Evolutionary conservation across 2,797 vertebrate species (phyloP).

Genomic region (Phrynocephalus guinanensis): DNA sequence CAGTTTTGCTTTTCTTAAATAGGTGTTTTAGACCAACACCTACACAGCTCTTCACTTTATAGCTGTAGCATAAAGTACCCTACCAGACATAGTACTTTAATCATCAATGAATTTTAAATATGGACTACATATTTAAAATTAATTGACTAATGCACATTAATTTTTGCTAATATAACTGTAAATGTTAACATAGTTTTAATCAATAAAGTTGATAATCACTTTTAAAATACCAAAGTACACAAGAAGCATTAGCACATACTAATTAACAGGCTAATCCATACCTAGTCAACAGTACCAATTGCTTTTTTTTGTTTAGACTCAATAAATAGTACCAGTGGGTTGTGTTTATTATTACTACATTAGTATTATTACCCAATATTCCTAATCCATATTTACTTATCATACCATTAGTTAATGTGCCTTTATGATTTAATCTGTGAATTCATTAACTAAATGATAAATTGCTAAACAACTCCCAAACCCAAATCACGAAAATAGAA

Average conservation of each 20-base stretch:
- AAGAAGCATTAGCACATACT: background rate
- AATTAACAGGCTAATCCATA: background rate
- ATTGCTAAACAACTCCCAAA: too few species aligned
- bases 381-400: background rate
- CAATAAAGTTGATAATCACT: background rate
- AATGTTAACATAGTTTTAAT: background rate
- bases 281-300: too few species aligned
- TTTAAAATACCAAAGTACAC: conserved; percentile 19
- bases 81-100: background rate
- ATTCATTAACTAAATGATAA: too few species aligned
- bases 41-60: background rate
- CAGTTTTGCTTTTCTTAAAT: background rate
- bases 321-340: background rate
- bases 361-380: background rate
- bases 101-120: conserved; percentile 3
- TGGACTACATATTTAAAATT: background rate
- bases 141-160: background rate
- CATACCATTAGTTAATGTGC: too few species aligned
- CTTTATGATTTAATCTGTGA: too few species aligned
- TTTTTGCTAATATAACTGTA: background rate
- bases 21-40: background rate
- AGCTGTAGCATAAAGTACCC: background rate
- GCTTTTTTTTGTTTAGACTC: too few species aligned
- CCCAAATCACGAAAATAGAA: too few species aligned
- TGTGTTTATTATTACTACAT: too few species aligned